Percentiles rank a stretch among this genome's conserved stretches.
phyloP scores from a whole-genome alignment of 2,888 invertebrate species.

The Archips xylosteana region DNA sequence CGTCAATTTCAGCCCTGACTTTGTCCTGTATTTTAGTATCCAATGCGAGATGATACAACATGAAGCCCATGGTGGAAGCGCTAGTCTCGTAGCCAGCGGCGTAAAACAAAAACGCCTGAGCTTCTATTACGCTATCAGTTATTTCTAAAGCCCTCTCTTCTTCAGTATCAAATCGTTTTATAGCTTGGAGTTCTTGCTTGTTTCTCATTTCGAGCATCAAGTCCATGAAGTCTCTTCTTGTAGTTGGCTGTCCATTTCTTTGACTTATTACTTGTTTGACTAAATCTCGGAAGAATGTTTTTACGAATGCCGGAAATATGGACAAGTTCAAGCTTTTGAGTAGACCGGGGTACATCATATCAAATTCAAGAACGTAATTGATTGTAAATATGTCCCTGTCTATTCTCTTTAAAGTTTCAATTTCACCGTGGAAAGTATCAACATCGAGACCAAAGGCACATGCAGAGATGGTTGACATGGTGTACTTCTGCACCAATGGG shows the following conservation, averaged over 20 bases:
- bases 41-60: slow-evolving; percentile 36
- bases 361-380: slow-evolving; percentile 23
- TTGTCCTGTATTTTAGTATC: slow-evolving; percentile 34
- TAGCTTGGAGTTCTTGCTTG: slow-evolving; percentile 7
- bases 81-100: slow-evolving; percentile 40
- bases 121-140: slow-evolving; percentile 35
- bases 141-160: slow-evolving; percentile 16
- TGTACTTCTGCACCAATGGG: slow-evolving; percentile 29
- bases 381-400: slow-evolving; percentile 29
- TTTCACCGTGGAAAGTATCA: slow-evolving; percentile 15
- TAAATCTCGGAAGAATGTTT: slow-evolving; percentile 27
- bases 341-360: slow-evolving; percentile 33
- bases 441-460: slow-evolving; percentile 45
- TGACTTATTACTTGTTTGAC: slow-evolving; percentile 22
- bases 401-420: slow-evolving; percentile 16
- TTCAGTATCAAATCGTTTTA: background rate
- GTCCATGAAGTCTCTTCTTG: slow-evolving; percentile 41
- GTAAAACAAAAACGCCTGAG: slow-evolving; percentile 37
- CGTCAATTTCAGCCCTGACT: slow-evolving; percentile 31
- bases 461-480: slow-evolving; percentile 42
- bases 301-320: slow-evolving; percentile 15
- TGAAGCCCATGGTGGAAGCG: slow-evolving; percentile 39
- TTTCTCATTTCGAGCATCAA: slow-evolving; percentile 32
- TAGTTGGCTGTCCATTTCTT: slow-evolving; percentile 24
- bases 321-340: slow-evolving; percentile 23